These are phyloP conservation scores for Ictidomys tridecemlineatus DNA, from an alignment of 2,113 vertebrate genomes.

Conservation along the genomic window DNA sequence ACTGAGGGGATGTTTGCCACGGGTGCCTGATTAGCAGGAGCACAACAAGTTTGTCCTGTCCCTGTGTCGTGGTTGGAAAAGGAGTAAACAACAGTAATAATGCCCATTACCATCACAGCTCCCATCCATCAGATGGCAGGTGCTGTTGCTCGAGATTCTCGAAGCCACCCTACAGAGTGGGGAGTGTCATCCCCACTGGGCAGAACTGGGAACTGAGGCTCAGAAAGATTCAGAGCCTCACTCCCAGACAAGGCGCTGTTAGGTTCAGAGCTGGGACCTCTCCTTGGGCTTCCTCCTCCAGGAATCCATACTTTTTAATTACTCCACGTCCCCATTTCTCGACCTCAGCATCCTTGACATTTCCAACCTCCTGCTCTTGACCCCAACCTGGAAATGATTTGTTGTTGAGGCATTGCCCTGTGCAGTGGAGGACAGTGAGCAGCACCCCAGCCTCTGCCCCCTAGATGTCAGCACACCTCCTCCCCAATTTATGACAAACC, in stretches of 20 bases:
- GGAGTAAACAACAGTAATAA: slow-evolving; percentile 32
- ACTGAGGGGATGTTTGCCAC: slow-evolving; percentile 83
- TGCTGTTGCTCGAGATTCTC: neutral
- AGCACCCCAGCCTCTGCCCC: neutral
- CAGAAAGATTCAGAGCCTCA: neutral
- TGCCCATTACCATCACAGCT: neutral
- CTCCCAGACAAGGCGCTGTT: neutral
- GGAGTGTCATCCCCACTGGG: neutral
- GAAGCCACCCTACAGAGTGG: neutral
- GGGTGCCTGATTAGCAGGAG: slow-evolving; percentile 85
- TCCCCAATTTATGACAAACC: neutral
- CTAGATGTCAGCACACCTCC: neutral
- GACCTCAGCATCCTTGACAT: neutral
- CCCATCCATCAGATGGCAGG: neutral
- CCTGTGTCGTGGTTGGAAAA: slow-evolving; percentile 58
- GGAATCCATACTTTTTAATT: neutral
- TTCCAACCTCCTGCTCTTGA: neutral
- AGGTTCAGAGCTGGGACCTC: neutral
- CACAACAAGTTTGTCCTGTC: slow-evolving; percentile 84
- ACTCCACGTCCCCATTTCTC: neutral
- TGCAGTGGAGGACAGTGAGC: neutral
- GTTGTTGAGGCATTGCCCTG: no score
- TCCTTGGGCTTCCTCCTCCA: neutral
- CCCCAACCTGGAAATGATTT: neutral
- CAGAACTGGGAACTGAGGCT: slow-evolving; percentile 34